A percentile compares a stretch with the other conserved stretches of the same genome.
These are phyloP conservation scores for Vesta saturnalis DNA, from an alignment of 2,888 invertebrate genomes.

Conservation along the genomic window DNA sequence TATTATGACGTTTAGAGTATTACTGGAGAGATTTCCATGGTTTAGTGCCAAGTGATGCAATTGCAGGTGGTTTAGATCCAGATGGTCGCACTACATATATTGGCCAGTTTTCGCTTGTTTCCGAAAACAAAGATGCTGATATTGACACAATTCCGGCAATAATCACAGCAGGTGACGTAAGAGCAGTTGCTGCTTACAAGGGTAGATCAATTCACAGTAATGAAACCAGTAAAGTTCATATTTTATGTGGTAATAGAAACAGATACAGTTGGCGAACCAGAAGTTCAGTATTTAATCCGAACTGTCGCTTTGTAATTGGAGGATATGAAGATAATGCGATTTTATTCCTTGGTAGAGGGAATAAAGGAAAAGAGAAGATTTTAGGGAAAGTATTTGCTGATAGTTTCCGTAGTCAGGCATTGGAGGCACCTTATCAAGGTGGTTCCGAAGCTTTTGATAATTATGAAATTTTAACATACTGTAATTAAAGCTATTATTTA, in stretches of 20 bases:
- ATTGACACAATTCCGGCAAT: background rate
- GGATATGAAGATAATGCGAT: background rate
- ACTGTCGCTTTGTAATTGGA: background rate
- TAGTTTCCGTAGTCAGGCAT: background rate
- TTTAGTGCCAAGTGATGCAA: slow-evolving; percentile 10
- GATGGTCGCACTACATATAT: background rate
- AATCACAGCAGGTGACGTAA: background rate
- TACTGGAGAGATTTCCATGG: slow-evolving; percentile 15
- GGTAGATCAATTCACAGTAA: background rate
- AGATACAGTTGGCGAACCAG: background rate
- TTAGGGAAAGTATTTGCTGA: slow-evolving; percentile 1
- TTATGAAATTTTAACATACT: background rate
- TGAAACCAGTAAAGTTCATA: background rate
- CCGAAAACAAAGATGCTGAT: background rate
- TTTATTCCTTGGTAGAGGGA: background rate
- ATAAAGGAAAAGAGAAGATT: background rate
- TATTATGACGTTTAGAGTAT: background rate
- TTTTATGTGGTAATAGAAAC: background rate
- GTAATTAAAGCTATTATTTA: slow-evolving; percentile 2
- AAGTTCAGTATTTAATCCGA: background rate
- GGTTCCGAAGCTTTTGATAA: background rate
- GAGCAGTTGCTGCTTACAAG: background rate
- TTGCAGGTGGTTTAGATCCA: background rate
- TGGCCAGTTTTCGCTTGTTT: background rate
- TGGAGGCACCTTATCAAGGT: background rate